A percentile compares a stretch with the other conserved stretches of the same genome.
Conservation (phyloP, 2,888 invertebrate genomes). For the Rhodophaea formosa region DNA sequence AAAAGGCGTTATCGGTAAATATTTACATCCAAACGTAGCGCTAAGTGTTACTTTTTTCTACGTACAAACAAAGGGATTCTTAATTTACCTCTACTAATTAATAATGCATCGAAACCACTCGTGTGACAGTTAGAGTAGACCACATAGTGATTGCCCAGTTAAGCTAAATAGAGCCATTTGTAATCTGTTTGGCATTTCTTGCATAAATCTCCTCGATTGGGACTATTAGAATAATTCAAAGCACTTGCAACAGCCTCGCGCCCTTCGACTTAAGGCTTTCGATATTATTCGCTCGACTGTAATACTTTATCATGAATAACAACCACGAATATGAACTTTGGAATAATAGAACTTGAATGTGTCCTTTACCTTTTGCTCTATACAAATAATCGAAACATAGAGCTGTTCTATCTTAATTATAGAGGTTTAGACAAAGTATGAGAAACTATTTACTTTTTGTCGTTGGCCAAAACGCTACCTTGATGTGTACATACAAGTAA, state of each 20-base stretch:
- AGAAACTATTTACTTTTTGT: too few species aligned
- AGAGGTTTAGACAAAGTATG: too few species aligned
- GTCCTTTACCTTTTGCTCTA: neutral
- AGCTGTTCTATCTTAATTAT: neutral
- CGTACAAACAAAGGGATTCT: neutral
- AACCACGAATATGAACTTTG: constrained; percentile 12
- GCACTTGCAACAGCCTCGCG: neutral
- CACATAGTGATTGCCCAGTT: neutral
- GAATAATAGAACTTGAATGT: neutral
- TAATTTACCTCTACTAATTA: too few species aligned
- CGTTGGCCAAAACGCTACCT: too few species aligned
- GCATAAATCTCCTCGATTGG: constrained; percentile 10
- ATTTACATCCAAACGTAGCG: too few species aligned
- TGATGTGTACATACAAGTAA: too few species aligned
- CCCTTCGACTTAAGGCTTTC: constrained; percentile 2
- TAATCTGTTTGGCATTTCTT: constrained; percentile 12
- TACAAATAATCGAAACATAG: neutral
- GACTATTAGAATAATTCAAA: constrained; percentile 5
- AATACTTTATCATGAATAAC: constrained; percentile 9
- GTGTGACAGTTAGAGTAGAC: neutral
- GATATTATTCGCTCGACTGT: constrained; percentile 4
- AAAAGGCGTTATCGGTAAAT: too few species aligned
- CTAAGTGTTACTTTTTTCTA: too few species aligned
- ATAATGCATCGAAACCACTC: neutral
- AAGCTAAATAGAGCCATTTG: constrained; percentile 6